Evolutionary conservation across 2,113 vertebrate species (phyloP), one percentile per base, ranked within the genome.

Genomic region (Salvelinus namaycush): DNA sequence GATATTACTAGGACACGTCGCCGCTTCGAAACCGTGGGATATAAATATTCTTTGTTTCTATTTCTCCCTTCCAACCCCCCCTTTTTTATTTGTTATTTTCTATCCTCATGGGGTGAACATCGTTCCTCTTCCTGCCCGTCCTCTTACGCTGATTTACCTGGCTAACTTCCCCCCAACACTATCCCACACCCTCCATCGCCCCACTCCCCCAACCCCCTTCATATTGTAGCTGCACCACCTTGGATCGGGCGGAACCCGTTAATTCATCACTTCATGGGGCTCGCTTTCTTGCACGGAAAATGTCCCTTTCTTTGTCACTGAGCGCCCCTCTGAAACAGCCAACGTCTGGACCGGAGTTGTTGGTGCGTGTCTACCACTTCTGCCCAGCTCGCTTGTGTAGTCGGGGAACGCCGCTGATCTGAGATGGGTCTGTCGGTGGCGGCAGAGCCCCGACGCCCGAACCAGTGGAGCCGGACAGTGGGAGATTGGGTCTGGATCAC

Each of bases 401-500:
- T 67, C 87, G 87, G 87, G 87, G 86, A 80, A 20, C 72, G 70
- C 76, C 34, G 66, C 81, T 67, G 81, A 89, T 91, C 83, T 94
- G 90, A 93, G 82, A 88, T 94, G 93, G 91, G 86, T 89, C 80
- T 77, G 76, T 84, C 82, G 67, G 89, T 81, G 85, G 87, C 86
- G 82, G 89, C 71, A 70, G 87, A 92, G 89, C 90, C 84, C 84
- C 82, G 89, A 59, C 88, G 90, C 76, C 89, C 73, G 86, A 85
- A 84, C 74, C 92, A 79, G 84, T 90, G 94, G 91, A 84, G 86
- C 87, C 89, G 89, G 80, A 80, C 90, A 51, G 87, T 86, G 80
- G 91, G 91, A 75, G 89, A 92, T 73, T 93, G 92, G 92, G 83
- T 94, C 80, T 76, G 93, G 88, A 88, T 94, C 90, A 89, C 93